Evolutionary conservation across 2,888 invertebrate genomes (phyloP), one percentile per base, ranked within the genome.

Genomic region (Drosophila rellima): DNA sequence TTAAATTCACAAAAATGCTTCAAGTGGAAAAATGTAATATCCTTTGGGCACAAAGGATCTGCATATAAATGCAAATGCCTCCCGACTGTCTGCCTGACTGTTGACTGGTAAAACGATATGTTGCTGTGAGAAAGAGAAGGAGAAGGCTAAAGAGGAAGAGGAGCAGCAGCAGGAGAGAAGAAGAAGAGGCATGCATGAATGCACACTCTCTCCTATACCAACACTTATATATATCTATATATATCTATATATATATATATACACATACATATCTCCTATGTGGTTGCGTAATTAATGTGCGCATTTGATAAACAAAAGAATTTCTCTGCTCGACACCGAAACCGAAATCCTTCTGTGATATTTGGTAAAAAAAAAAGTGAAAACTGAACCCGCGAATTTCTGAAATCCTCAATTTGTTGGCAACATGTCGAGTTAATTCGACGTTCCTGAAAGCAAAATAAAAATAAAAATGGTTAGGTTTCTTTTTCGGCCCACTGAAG

Each of bases 41-140:
- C 85, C 85, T 89, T 89, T 85, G 85, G 87, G 85, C 89, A 80
- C 89, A 89, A 85, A 85, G 88, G 85, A 85, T 84, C 76, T 88
- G 71, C 79, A 79, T 81, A 78, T 75, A 78, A 81, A 80, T 81
- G 82, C 79, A 80, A 81, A 80, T 80, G 72, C 71, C 45, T 20
- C 26, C 60, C 18, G 39, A 15, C 37, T n/a, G 18, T 2, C 26
- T n/a, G 33, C 31, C 40, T 47, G 47, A 11, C 29, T 39, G 54
- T 29, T 61, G 62, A 45, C 48, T 40, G 57, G 51, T 63, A 70
- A 77, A 80, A 80, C 80, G 80, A 77, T 80, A 77, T 80, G 80
- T 72, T 51, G 37, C 39, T n/a, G n/a, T n/a, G n/a, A n/a, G n/a
- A n/a, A n/a, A n/a, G n/a, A 17, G 37, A 2, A 10, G 3, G 31